Base-by-base conservation (phyloP, 2,797 vertebrate species). In the Spea hammondii region DNA sequence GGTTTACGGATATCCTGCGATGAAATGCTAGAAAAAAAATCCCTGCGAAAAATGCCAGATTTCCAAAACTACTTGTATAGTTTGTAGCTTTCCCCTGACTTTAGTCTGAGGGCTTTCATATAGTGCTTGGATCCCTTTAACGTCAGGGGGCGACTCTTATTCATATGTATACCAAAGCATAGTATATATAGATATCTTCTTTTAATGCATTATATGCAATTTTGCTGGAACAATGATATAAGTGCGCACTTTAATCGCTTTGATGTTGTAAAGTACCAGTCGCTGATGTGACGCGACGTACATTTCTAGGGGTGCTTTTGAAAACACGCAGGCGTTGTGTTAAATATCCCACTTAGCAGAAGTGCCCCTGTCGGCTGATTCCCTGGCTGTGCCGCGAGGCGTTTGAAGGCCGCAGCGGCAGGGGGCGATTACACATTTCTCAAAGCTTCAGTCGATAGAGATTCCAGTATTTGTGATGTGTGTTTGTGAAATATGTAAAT, bases 141-240 rank as follows among this genome's bases (percentile, higher is more conserved):
- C 12, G 14, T 17, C 59, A 62, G 17, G 59, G 12, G 32, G 12
- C 46, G 46, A 46, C 86, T 85, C 85, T 83, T 86, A 82, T 82
- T 86, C 83, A 85, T 84, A 82, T 76, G 77, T 83, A 90, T 89
- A 90, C 92, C 90, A 91, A 93, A 92, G 91, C 89, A 83, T 87
- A 79, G 84, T 87, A 90, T 86, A 89, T 79, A 1, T 32, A 32
- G 3, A 32, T 32, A 32, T 32, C 32, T 87, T 84, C 32, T 87
- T 84, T 82, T 88, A 86, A 83, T 83, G 76, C 84, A 83, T 85
- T 86, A 82, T 88, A 85, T 87, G 83, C 45, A 0, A 86, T 90
- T 87, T 65, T 85, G 85, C 87, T 89, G 84, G 85, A 88, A 84
- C 17, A 62, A 57, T 68, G 13, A 53, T 73, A 12, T 70, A 50